Evolutionary conservation across 92 coral and sea anemone species (phyloP).

Genomic region (Zoanthus sociatus): DNA sequence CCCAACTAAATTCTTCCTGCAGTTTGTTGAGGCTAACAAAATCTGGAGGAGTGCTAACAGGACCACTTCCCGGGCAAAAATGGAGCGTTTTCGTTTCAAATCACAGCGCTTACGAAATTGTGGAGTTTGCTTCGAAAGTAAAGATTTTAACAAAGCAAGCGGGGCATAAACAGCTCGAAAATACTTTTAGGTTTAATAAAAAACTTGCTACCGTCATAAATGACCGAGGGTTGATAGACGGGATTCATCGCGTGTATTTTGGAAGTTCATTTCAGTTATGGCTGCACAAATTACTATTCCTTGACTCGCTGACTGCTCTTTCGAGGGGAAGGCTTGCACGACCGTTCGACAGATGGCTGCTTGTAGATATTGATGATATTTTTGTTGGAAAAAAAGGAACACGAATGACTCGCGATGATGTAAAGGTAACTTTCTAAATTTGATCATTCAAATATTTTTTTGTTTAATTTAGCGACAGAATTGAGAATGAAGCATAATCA

Average conservation of each 20-base stretch:
- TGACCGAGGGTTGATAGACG: slow-evolving; percentile 86
- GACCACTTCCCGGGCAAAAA: slow-evolving; percentile 56
- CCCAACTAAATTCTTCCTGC: slow-evolving; percentile 77
- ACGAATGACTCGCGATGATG: slow-evolving; percentile 90
- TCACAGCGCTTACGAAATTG: slow-evolving; percentile 82
- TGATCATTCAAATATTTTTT: not conserved
- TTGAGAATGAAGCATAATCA: not conserved
- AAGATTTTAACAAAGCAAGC: slow-evolving; percentile 19
- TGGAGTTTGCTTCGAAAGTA: slow-evolving; percentile 68
- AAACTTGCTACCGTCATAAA: slow-evolving; percentile 71
- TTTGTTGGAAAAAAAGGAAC: slow-evolving; percentile 93
- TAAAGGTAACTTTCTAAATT: slow-evolving; percentile 62
- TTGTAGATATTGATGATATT: slow-evolving; percentile 94
- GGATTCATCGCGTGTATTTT: slow-evolving; percentile 86
- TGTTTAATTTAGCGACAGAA: not conserved
- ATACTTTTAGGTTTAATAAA: not conserved
- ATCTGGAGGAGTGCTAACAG: slow-evolving; percentile 84
- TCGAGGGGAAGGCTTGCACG: slow-evolving; percentile 74
- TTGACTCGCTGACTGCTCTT: slow-evolving; percentile 76
- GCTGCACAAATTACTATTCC: slow-evolving; percentile 88
- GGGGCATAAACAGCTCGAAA: not conserved
- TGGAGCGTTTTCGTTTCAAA: slow-evolving; percentile 81
- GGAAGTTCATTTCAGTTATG: slow-evolving; percentile 90
- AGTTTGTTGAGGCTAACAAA: slow-evolving; percentile 79
- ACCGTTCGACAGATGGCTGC: slow-evolving; percentile 82